Percentiles rank a stretch among this genome's conserved stretches.
Evolutionary conservation across 2,888 invertebrate genomes (phyloP).

Genomic region (Pheosia gnoma): DNA sequence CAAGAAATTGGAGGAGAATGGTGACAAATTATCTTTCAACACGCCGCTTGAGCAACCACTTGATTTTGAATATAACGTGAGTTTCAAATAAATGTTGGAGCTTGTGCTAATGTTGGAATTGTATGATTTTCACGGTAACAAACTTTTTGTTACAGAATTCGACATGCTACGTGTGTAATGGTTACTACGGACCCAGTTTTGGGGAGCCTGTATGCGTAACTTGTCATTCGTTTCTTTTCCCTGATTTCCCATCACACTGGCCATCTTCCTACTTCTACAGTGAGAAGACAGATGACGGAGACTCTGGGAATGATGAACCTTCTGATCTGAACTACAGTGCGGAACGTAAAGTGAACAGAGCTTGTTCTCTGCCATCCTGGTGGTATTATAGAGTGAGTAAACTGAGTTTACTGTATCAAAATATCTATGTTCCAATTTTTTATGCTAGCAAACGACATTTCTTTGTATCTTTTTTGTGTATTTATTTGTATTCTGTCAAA

Average conservation of each 20-base stretch:
- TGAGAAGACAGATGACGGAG: slow-evolving; percentile 92
- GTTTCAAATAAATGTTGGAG: slow-evolving; percentile 21
- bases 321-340: slow-evolving; percentile 86
- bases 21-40: slow-evolving; percentile 63
- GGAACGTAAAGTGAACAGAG: slow-evolving; percentile 74
- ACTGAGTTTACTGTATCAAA: too few relatives aligned
- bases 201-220: slow-evolving; percentile 96
- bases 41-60: slow-evolving; percentile 60
- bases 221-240: slow-evolving; percentile 96
- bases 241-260: slow-evolving; percentile 86
- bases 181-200: slow-evolving; percentile 96
- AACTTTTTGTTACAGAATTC: slow-evolving; percentile 81
- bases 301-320: slow-evolving; percentile 98
- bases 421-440: background rate
- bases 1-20: slow-evolving; percentile 74
- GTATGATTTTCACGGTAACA: background rate
- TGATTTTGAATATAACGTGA: slow-evolving; percentile 76
- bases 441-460: too few relatives aligned
- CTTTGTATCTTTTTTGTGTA: too few relatives aligned
- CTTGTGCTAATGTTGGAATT: too few relatives aligned
- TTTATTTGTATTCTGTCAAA: too few relatives aligned
- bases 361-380: slow-evolving; percentile 53
- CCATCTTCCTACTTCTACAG: slow-evolving; percentile 78
- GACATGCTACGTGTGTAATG: slow-evolving; percentile 93
- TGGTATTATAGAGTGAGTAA: slow-evolving; percentile 68